Conservation (phyloP, 2,888 invertebrate genomes). For the Eurytoma adleriae region DNA sequence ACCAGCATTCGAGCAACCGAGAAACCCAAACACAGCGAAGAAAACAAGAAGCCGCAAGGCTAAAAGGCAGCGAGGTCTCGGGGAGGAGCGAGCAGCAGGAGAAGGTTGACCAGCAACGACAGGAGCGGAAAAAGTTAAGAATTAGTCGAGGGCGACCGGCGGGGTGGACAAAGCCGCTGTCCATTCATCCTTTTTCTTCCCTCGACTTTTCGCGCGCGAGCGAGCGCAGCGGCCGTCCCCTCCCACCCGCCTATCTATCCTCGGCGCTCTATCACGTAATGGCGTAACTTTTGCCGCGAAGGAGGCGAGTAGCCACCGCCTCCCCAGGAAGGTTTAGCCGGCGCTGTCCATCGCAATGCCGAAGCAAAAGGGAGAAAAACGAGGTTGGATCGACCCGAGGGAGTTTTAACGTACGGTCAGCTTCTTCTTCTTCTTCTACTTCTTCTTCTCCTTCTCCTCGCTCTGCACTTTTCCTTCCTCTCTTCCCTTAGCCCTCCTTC, state of each 20-base stretch:
- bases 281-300: constrained; percentile 69
- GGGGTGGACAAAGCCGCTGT: constrained; percentile 42
- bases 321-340: constrained; percentile 33
- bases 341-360: constrained; percentile 7
- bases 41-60: constrained; percentile 2
- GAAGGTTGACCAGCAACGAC: constrained; percentile 19
- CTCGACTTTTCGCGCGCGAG: constrained; percentile 46
- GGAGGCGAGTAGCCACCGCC: constrained; percentile 18
- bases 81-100: background rate
- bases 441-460: constrained; percentile 22
- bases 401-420: constrained; percentile 74
- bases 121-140: constrained; percentile 51
- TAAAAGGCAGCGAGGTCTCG: background rate
- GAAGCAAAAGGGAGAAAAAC: constrained; percentile 41
- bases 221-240: constrained; percentile 15
- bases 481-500: background rate
- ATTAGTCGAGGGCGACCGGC: constrained; percentile 38
- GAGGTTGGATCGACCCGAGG: constrained; percentile 62
- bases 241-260: constrained; percentile 60
- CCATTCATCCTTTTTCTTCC: constrained; percentile 49
- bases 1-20: background rate
- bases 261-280: constrained; percentile 71
- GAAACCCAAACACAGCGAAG: constrained; percentile 18
- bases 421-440: constrained; percentile 55
- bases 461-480: background rate